A percentile compares a stretch with the other conserved stretches of the same genome.
phyloP scores from a whole-genome alignment of 2,113 vertebrate species.

The Ammodytes dubius region DNA sequence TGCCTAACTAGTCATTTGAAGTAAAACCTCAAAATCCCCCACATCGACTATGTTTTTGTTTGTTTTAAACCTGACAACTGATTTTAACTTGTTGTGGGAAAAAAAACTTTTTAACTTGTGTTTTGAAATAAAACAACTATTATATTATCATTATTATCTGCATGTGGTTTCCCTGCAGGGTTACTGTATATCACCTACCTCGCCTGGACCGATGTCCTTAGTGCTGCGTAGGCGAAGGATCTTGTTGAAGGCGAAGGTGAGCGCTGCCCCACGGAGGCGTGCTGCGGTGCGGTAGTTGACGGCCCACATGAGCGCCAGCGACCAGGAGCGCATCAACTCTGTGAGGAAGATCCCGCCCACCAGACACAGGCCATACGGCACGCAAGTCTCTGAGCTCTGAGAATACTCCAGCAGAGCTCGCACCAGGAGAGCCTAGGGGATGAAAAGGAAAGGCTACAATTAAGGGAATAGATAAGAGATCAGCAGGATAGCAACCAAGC shows the following conservation, averaged over 20 bases:
- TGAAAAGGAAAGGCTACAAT: neutral
- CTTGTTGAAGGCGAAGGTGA: slow-evolving; percentile 86
- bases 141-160: neutral
- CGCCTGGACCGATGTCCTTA: slow-evolving; percentile 85
- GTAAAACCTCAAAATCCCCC: too few species aligned
- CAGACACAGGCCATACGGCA: slow-evolving; percentile 83
- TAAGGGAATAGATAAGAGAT: slow-evolving; percentile 30
- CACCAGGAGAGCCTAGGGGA: slow-evolving; percentile 82
- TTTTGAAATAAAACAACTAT: too few species aligned
- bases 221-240: slow-evolving; percentile 85
- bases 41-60: too few species aligned
- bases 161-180: slow-evolving; percentile 32
- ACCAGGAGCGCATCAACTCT: slow-evolving; percentile 87
- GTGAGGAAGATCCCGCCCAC: slow-evolving; percentile 83
- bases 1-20: too few species aligned
- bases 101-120: too few species aligned
- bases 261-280: slow-evolving; percentile 85
- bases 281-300: slow-evolving; percentile 88
- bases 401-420: slow-evolving; percentile 86
- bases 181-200: slow-evolving; percentile 74
- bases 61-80: too few species aligned
- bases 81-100: too few species aligned
- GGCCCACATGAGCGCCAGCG: slow-evolving; percentile 86
- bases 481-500: neutral
- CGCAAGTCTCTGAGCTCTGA: slow-evolving; percentile 70